Percentiles rank a stretch among this genome's conserved stretches.
Conservation (phyloP, 2,888 invertebrate species). For the Aphrophora alni region DNA sequence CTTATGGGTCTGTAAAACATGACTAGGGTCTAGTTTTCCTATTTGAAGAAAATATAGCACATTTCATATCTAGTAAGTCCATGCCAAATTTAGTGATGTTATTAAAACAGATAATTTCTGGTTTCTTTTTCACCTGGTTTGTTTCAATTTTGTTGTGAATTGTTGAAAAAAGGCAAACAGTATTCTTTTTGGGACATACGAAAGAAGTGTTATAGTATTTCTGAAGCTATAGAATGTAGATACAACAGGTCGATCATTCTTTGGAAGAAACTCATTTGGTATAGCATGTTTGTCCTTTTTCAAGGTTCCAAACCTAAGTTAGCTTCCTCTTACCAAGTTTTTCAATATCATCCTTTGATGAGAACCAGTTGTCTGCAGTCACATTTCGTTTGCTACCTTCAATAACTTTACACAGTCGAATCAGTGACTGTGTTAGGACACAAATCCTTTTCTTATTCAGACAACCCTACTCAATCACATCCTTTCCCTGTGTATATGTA, state of each 20-base stretch:
- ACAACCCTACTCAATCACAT: too few relatives aligned
- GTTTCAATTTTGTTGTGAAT: conserved; percentile 33
- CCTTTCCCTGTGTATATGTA: conserved; percentile 47
- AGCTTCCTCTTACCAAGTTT: conserved; percentile 26
- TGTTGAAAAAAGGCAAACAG: conserved; percentile 38
- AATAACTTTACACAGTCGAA: conserved; percentile 50
- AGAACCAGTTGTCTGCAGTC: conserved; percentile 52
- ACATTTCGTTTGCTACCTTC: conserved; percentile 51
- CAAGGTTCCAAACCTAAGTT: conserved; percentile 28
- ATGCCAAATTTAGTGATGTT: conserved; percentile 34
- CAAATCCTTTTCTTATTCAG: too few relatives aligned
- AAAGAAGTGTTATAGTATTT: conserved; percentile 36
- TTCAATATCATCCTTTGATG: conserved; percentile 48
- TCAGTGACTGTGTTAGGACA: conserved; percentile 51
- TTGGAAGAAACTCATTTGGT: conserved; percentile 33
- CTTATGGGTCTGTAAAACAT: conserved; percentile 26
- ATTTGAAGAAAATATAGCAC: conserved; percentile 44
- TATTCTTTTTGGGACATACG: conserved; percentile 35
- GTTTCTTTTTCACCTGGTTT: conserved; percentile 33
- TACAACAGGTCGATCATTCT: not conserved
- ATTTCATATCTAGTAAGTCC: conserved; percentile 31
- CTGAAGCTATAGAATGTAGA: conserved; percentile 25
- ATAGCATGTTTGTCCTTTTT: conserved; percentile 34
- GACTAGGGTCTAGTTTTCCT: conserved; percentile 38
- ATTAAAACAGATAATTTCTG: conserved; percentile 34